Conservation (phyloP, 2,888 invertebrate species). For the Scaptomyza cyrtandrae region DNA sequence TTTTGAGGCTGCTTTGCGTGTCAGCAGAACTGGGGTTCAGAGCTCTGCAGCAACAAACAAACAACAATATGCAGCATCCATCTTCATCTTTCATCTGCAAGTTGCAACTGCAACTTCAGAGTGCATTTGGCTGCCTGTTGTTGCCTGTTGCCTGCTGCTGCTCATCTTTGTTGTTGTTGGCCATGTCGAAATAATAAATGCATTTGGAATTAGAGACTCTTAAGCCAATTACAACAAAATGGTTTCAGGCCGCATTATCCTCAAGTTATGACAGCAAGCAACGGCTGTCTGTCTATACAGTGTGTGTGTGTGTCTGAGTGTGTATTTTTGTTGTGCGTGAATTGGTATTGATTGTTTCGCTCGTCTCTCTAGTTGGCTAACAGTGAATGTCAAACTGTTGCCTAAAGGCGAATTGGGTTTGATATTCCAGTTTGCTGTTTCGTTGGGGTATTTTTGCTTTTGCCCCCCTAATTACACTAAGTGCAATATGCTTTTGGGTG, state of each 20-base stretch:
- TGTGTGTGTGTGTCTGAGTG: slow-evolving; percentile 2
- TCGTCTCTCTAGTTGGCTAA: not conserved
- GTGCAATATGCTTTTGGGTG: slow-evolving; percentile 53
- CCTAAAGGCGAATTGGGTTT: slow-evolving; percentile 11
- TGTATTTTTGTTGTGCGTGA: slow-evolving; percentile 10
- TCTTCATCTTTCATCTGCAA: slow-evolving; percentile 10
- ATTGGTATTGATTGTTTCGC: slow-evolving; percentile 10
- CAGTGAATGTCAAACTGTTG: slow-evolving; percentile 51
- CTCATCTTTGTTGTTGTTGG: slow-evolving; percentile 35
- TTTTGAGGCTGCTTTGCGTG: slow-evolving; percentile 56
- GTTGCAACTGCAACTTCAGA: slow-evolving; percentile 8
- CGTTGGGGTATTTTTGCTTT: not conserved
- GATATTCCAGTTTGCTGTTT: not conserved
- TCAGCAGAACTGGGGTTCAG: slow-evolving; percentile 46
- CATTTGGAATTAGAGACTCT: slow-evolving; percentile 75
- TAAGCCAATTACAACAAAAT: slow-evolving; percentile 79
- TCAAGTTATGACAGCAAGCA: slow-evolving; percentile 78
- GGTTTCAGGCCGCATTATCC: slow-evolving; percentile 81
- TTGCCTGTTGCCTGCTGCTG: slow-evolving; percentile 27
- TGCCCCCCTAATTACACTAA: slow-evolving; percentile 70
- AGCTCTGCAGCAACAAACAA: not conserved
- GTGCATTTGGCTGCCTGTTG: not conserved
- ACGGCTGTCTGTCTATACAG: slow-evolving; percentile 26
- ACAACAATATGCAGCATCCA: slow-evolving; percentile 9
- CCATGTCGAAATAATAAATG: slow-evolving; percentile 78